phyloP scores from a whole-genome alignment of 2,888 invertebrate genomes.

The Hermodice carunculata region DNA sequence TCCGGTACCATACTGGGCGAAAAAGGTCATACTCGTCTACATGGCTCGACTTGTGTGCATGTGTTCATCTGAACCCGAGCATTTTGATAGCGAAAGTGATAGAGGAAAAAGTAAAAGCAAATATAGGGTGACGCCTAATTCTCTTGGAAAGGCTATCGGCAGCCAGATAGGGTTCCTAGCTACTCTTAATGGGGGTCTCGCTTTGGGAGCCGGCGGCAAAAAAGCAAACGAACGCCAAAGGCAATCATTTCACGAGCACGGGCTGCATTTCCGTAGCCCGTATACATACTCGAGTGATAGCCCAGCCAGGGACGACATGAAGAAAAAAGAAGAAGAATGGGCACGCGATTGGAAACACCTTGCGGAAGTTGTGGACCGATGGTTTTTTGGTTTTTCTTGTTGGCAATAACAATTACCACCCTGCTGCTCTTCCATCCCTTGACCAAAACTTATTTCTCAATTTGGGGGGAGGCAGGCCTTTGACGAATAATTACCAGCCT shows the following conservation, averaged over 20 bases:
- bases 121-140: conserved; percentile 24
- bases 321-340: conserved; percentile 37
- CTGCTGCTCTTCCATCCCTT: conserved; percentile 47
- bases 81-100: not conserved
- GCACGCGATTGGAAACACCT: conserved; percentile 41
- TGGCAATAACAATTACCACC: conserved; percentile 42
- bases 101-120: conserved; percentile 6
- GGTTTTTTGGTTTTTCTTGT: conserved; percentile 48
- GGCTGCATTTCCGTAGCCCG: conserved; percentile 19
- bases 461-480: conserved; percentile 35
- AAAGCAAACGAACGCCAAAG: not conserved
- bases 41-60: conserved; percentile 43
- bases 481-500: too few species aligned
- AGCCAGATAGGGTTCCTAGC: conserved; percentile 31
- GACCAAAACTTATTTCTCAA: conserved; percentile 33
- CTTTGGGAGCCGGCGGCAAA: not conserved
- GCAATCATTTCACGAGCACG: not conserved
- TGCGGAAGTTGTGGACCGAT: conserved; percentile 44
- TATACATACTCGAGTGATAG: conserved; percentile 25
- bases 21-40: conserved; percentile 40
- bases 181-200: conserved; percentile 24
- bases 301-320: conserved; percentile 10
- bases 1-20: conserved; percentile 43
- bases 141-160: conserved; percentile 29
- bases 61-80: conserved; percentile 25